Evolutionary conservation across 2,797 vertebrate species (phyloP).

Genomic region (Gymnocypris eckloni): DNA sequence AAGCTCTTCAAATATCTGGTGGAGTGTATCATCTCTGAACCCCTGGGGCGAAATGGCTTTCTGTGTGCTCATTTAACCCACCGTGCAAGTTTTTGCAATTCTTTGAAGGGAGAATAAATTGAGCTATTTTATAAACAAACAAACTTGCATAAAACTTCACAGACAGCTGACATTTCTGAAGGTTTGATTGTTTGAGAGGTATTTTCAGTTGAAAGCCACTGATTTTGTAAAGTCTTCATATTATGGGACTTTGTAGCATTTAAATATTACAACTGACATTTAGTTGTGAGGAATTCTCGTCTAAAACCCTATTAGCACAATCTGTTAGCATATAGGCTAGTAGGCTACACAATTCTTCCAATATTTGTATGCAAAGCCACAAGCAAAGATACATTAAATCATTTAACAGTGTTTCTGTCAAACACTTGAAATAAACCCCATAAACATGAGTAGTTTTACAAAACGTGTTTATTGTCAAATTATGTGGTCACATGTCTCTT

Average conservation of each 20-base stretch:
- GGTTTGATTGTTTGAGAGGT: background rate
- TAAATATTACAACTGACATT: background rate
- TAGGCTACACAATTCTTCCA: background rate
- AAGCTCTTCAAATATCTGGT: conserved; percentile 22
- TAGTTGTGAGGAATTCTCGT: background rate
- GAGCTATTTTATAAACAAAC: conserved; percentile 7
- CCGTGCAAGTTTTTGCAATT: conserved; percentile 27
- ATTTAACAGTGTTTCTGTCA: background rate
- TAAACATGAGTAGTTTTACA: background rate
- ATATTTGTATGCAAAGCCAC: background rate
- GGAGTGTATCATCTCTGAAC: conserved; percentile 36
- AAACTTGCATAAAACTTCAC: background rate
- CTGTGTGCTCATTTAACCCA: conserved; percentile 24
- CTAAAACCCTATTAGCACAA: too few species aligned
- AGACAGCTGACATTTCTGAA: background rate
- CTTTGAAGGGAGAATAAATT: conserved; percentile 17
- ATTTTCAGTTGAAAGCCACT: background rate
- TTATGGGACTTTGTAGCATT: background rate
- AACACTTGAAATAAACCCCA: background rate
- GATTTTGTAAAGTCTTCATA: background rate
- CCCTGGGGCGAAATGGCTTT: conserved; percentile 16
- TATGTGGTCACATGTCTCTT: conserved; percentile 2
- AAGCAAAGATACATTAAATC: background rate
- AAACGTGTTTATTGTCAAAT: background rate
- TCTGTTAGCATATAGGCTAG: background rate